phyloP scores from a whole-genome alignment of 2,888 invertebrate species.

The Diarsia mendica region DNA sequence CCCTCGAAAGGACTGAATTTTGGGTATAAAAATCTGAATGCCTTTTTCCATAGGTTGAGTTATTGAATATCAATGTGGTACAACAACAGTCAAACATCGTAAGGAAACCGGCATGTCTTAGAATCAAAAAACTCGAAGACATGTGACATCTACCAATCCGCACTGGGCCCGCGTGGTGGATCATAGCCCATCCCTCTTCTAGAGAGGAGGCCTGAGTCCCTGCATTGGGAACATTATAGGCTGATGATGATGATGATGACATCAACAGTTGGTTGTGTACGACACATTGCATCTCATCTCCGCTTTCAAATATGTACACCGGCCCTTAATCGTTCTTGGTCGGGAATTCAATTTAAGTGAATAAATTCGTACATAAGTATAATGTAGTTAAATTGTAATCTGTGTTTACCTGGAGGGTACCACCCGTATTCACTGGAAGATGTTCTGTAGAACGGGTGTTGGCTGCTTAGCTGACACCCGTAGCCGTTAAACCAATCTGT shows the following conservation, averaged over 20 bases:
- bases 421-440: conserved; percentile 96
- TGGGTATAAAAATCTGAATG: neutral
- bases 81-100: neutral
- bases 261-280: neutral
- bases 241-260: too few relatives aligned
- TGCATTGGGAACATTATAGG: too few relatives aligned
- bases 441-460: conserved; percentile 96
- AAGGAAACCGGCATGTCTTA: too few relatives aligned
- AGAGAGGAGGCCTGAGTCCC: too few relatives aligned
- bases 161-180: too few relatives aligned
- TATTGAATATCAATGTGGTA: neutral
- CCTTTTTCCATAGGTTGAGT: neutral
- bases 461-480: conserved; percentile 91
- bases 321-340: conserved; percentile 2
- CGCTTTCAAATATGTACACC: neutral
- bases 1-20: neutral
- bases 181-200: too few relatives aligned
- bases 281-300: neutral
- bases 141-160: too few relatives aligned
- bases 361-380: neutral
- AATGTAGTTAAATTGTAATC: conserved; percentile 26
- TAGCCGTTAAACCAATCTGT: conserved; percentile 95
- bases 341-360: conserved; percentile 8
- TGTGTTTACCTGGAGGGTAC: conserved; percentile 90
- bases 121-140: too few relatives aligned